Evolutionary conservation across 2,113 vertebrate species (phyloP), one percentile per base, ranked within the genome.

Genomic region (Xenopus laevis): DNA sequence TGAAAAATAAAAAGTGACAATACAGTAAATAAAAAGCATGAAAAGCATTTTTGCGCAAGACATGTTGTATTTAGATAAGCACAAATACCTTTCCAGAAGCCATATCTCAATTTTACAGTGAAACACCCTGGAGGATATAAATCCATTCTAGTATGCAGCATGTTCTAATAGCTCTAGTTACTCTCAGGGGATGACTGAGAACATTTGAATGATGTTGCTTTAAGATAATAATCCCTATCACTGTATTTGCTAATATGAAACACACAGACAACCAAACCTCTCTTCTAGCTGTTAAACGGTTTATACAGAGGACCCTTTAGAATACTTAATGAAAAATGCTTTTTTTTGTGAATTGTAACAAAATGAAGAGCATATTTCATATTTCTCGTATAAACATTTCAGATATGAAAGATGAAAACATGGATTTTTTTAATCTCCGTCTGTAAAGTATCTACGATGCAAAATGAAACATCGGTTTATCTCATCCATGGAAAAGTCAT

Each of bases 81-180:
- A 65, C 46, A 74, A 75, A 68, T 68, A 45, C 46, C 52, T 76
- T 76, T 76, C 63, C 47, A 57, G 59, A 64, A 45, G 40, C 44
- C 74, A 69, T 76, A 76, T 76, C 74, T 76, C 66, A 76, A 64
- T 76, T 64, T 76, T 63, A 69, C 74, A 76, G 74, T 70, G 66
- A 69, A 75, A 76, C 59, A 76, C 74, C 74, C 74, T 52, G 50
- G 74, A 76, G 74, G 47, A 76, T 59, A 64, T 63, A 69, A 76
- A 76, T 76, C 74, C 60, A 57, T 70, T 76, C 65, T 76, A 64
- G 18, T 70, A 76, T 76, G 66, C 73, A 27, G 67, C 30, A 64
- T 70, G 74, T 76, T 70, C 57, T 76, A 76, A 76, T 76, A 69
- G 74, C 59, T 76, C 59, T 68, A 76, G 58, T 63, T 76, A 64